These are phyloP conservation scores for Leptodirus hochenwartii DNA, from an alignment of 2,888 invertebrate genomes.

Conservation along the genomic window DNA sequence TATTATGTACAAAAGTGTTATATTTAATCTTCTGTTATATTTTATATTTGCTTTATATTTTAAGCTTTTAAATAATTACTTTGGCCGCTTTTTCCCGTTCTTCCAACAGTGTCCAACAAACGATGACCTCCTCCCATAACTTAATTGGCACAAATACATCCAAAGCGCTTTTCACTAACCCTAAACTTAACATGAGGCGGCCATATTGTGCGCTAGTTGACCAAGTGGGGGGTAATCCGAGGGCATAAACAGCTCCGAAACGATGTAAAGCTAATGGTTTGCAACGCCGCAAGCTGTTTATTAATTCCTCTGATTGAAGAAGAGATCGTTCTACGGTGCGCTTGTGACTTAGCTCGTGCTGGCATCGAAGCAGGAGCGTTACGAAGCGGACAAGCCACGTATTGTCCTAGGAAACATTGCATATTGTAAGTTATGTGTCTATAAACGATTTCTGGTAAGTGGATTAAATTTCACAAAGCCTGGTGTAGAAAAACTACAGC, in stretches of 20 bases:
- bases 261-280: slow-evolving; percentile 29
- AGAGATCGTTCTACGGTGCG: slow-evolving; percentile 78
- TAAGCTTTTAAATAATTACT: slow-evolving; percentile 64
- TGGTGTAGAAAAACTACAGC: no score
- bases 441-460: no score
- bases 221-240: slow-evolving; percentile 58
- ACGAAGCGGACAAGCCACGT: slow-evolving; percentile 62
- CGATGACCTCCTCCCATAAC: slow-evolving; percentile 84
- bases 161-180: slow-evolving; percentile 68
- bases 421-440: no score
- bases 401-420: slow-evolving; percentile 45
- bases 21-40: slow-evolving; percentile 3
- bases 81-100: slow-evolving; percentile 82
- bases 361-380: slow-evolving; percentile 56
- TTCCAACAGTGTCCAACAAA: slow-evolving; percentile 73
- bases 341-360: slow-evolving; percentile 55
- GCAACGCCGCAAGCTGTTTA: slow-evolving; percentile 33
- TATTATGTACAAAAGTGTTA: not conserved
- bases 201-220: slow-evolving; percentile 58
- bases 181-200: slow-evolving; percentile 59
- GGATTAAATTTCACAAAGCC: no score
- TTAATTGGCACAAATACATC: slow-evolving; percentile 58
- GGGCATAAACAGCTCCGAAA: slow-evolving; percentile 46
- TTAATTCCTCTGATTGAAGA: slow-evolving; percentile 66
- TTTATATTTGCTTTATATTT: slow-evolving; percentile 24